Conservation (phyloP, 53 echinoderm and acorn worm species). For the Crossaster papposus region DNA sequence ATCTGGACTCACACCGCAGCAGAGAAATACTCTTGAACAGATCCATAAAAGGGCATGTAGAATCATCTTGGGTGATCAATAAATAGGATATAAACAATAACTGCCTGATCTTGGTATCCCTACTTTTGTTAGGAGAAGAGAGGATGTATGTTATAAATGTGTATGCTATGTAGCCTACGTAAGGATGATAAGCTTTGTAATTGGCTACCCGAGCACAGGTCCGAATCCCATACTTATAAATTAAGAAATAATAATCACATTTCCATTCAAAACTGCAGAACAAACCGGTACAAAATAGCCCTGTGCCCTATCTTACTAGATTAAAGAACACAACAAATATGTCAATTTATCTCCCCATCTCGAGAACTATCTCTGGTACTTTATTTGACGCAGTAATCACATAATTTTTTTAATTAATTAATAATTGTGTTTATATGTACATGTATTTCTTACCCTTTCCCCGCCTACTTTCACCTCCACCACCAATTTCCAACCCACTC, state of each 20-base stretch:
- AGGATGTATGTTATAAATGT: constrained; percentile 27
- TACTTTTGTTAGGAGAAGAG: constrained; percentile 36
- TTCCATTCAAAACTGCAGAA: constrained; percentile 14
- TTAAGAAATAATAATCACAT: constrained; percentile 20
- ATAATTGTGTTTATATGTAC: no score
- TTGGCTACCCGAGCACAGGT: constrained; percentile 25
- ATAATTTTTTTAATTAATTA: no score
- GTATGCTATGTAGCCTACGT: constrained; percentile 20
- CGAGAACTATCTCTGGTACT: no score
- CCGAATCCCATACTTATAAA: constrained; percentile 11
- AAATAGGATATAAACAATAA: constrained; percentile 38
- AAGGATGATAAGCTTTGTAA: constrained; percentile 21
- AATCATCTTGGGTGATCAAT: constrained; percentile 18
- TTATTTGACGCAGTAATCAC: no score
- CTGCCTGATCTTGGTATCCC: not conserved
- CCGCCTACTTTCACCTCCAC: no score
- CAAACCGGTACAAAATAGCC: constrained; percentile 40
- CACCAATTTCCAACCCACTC: no score
- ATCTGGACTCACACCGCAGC: constrained; percentile 34
- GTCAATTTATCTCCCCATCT: no score
- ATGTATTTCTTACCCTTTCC: no score
- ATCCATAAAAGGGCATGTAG: constrained; percentile 47
- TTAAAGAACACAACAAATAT: not conserved
- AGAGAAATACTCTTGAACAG: constrained; percentile 33
- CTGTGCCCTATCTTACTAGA: constrained; percentile 21